Evolutionary conservation across 2,113 vertebrate genomes (phyloP).

Genomic region (Microtus ochrogaster): DNA sequence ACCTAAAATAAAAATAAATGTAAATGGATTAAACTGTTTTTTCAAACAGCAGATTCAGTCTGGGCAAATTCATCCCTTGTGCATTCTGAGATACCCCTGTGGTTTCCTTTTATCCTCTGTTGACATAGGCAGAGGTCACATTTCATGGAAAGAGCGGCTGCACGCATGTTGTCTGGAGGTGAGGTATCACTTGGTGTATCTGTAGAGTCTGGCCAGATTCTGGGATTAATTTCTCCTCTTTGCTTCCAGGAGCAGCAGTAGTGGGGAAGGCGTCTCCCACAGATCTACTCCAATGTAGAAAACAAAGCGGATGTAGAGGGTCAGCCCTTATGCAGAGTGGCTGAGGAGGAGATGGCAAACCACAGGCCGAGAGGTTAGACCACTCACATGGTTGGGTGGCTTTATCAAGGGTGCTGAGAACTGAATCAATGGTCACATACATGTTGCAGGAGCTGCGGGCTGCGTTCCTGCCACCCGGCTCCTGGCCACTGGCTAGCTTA

Average conservation of each 20-base stretch:
- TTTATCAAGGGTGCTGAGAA: slow-evolving; percentile 14
- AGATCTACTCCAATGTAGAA: neutral
- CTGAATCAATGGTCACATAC: neutral
- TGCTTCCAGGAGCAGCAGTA: neutral
- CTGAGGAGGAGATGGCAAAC: neutral
- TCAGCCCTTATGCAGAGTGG: neutral
- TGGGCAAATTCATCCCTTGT: neutral
- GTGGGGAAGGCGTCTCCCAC: neutral
- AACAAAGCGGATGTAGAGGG: neutral
- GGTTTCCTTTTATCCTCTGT: neutral
- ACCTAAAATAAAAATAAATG: neutral
- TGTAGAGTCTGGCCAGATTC: neutral
- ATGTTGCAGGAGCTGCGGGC: no score
- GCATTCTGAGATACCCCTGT: neutral
- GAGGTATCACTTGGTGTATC: neutral
- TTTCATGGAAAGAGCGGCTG: neutral
- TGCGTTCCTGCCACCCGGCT: no score
- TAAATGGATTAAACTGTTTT: slow-evolving; percentile 33
- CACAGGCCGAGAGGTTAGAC: neutral
- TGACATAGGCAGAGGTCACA: neutral
- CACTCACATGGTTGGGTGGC: neutral
- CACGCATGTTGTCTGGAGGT: neutral
- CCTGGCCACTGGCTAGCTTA: no score
- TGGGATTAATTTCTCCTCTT: neutral
- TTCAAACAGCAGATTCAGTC: neutral